Evolutionary conservation across 2,113 vertebrate genomes (phyloP), one percentile per base, ranked within the genome.

Genomic region (Myiozetetes cayanensis): DNA sequence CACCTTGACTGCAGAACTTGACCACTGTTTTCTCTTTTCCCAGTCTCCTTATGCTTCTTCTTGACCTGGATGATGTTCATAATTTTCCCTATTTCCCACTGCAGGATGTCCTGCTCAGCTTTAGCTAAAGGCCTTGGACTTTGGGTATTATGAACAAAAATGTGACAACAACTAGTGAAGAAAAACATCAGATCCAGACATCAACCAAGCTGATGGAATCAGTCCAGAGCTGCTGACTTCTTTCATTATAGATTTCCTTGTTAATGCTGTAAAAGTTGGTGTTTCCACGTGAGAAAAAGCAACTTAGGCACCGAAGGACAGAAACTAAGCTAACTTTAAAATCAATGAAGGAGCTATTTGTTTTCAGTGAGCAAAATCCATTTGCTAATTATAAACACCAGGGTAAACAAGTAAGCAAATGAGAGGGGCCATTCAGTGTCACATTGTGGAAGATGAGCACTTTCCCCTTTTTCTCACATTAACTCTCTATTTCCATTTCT

Each of bases 341-440:
- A 76, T 30, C 20, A 12, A 1, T 2, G 1, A 75, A 63, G 76
- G 39, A 86, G 22, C 35, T 68, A 25, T 56, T 79, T 46, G 65
- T 78, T 50, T 79, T 66, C 37, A 75, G 61, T 17, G 25, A 62
- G 79, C 21, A 70, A 72, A 95, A 59, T 28, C 37, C 50, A 58
- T 94, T 92, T 92, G 39, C 62, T 91, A 43, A 86, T 94, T 93
- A 75, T 18, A 68, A 90, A 78, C 58, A 77, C 11, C 65, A 68
- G 47, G 27, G 13, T 43, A 92, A 96, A 79, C n/a, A 72, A 81
- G 31, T 11, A 77, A 78, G 73, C 15, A 91, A 87, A 82, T 33
- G 58, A 62, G 49, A 12, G 44, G 52, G 47, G 63, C 43, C 82
- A 80, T 46, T 46, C 24, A 13, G 23, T 66, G 55, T 43, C 39